Evolutionary conservation across 2,797 vertebrate species (phyloP), one percentile per base, ranked within the genome.

Genomic region (Echiichthys vipera): DNA sequence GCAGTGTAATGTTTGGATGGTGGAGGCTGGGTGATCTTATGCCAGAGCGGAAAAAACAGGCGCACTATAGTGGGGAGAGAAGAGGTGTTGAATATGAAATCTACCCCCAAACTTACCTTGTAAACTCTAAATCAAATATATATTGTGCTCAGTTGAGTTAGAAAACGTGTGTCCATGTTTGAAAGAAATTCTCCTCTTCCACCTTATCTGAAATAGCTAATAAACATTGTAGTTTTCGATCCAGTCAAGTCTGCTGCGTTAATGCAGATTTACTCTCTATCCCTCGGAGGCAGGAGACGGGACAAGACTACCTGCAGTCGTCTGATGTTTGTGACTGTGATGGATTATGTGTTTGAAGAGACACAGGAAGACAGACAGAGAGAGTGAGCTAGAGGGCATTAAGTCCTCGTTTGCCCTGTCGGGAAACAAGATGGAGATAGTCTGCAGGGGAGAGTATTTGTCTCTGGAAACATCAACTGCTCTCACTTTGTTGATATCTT

Each of bases 321-420:
- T 58, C 45, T 65, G 64, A 56, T 76, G 56, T 74, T 68, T 84
- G 80, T 74, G 86, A 86, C 77, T 67, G 74, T 89, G 87, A 91
- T 86, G 83, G 82, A 90, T 90, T 74, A 71, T 78, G 76, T 85
- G 78, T 84, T 82, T 74, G 61, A 40, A 63, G 65, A 64, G 57
- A 70, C 71, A 65, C 54, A 43, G 49, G 55, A 70, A 80, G 80
- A 77, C 55, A 49, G 51, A 77, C 51, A 76, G 51, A 24, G 80
- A 76, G 74, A 76, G 51, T 20, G 80, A 76, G 74, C 71, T 49
- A 36, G 76, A 75, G 73, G 78, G 78, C 71, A 67, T 67, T 27
- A 56, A 74, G 77, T 83, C 66, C 62, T 77, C 80, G 77, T 84
- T 79, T 82, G 64, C 42, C 64, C 63, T 24, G 62, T 55, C 13